Evolutionary conservation across 2,797 vertebrate species (phyloP).

Genomic region (Falco cherrug): DNA sequence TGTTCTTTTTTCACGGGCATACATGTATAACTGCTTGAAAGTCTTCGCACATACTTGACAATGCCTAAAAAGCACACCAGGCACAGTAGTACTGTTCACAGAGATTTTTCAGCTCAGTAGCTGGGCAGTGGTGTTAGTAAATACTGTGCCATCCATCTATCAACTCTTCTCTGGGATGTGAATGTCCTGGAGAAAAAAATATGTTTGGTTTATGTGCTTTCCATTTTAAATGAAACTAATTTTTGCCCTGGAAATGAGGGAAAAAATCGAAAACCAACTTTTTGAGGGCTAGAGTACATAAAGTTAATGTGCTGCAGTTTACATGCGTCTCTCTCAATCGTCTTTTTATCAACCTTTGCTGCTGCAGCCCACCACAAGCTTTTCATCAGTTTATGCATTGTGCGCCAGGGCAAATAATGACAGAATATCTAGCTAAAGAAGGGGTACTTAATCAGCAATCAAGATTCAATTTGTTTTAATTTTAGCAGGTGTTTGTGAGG

Average conservation of each 20-base stretch:
- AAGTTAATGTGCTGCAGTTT: slow-evolving; percentile 79
- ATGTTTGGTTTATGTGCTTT: not conserved
- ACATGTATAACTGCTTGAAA: slow-evolving; percentile 8
- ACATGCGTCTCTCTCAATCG: slow-evolving; percentile 72
- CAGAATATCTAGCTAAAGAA: slow-evolving; percentile 89
- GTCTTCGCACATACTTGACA: not conserved
- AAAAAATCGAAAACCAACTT: slow-evolving; percentile 35
- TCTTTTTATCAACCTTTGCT: slow-evolving; percentile 82
- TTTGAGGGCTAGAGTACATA: slow-evolving; percentile 59
- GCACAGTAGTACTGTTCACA: not conserved
- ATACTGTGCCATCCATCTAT: not conserved
- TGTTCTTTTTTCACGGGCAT: slow-evolving; percentile 3
- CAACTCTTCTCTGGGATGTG: not conserved
- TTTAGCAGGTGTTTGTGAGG: slow-evolving; percentile 89
- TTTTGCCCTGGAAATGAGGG: slow-evolving; percentile 38
- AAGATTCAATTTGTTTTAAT: slow-evolving; percentile 92
- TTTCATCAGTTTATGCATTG: slow-evolving; percentile 84
- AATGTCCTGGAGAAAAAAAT: not conserved
- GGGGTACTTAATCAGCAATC: slow-evolving; percentile 91
- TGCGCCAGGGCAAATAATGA: slow-evolving; percentile 86
- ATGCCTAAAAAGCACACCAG: not conserved
- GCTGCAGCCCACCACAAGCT: slow-evolving; percentile 75
- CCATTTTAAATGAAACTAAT: slow-evolving; percentile 17
- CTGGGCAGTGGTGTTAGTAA: not conserved
- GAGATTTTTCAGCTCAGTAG: slow-evolving; percentile 17